Evolutionary conservation across 2,888 invertebrate genomes (phyloP), one percentile per base, ranked within the genome.

Genomic region (Plebejus anna): DNA sequence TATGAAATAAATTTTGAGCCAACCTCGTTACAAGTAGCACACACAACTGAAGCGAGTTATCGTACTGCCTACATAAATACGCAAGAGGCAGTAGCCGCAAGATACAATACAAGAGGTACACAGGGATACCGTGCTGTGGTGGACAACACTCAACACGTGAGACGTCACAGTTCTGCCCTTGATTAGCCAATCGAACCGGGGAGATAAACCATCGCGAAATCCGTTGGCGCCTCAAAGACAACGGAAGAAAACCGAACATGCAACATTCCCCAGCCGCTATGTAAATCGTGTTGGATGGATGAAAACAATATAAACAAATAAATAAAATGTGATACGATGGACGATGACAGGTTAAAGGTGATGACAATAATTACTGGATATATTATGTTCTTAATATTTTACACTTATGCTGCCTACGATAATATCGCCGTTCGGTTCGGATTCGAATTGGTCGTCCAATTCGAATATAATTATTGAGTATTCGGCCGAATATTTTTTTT

Each of bases 181-280:
- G 73, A 73, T 28, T 55, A 32, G 55, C 73, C 73, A 73, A 51
- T 32, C 66, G 66, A 32, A 32, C 28, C 32, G 66, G 32, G 5
- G 66, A 66, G 13, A 32, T 16, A 66, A 32, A 36, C 13, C 5
- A 66, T 66, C 1, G 32, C 5, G 4, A 66, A 66, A 32, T 22
- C 16, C 51, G 32, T 55, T 73, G 73, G 73, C 32, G 22, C 73
- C 13, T 73, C 73, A 55, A 51, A 13, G 73, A 73, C 73, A 72
- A 22, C 71, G 51, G 42, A 73, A 55, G 73, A 55, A 71, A 76
- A 76, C 55, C 57, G 55, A 57, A 82, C 93, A 93, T 93, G 93
- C 93, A 90, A 88, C 94, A 94, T 93, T 94, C 92, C 92, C 92
- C 93, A 94, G 93, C 93, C 92, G 92, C 92, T 89, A 87, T 91